Percentiles rank a stretch among this genome's conserved stretches.
These are phyloP conservation scores for Enteromius radiatus DNA, from an alignment of 2,797 vertebrate species.

Conservation along the genomic window DNA sequence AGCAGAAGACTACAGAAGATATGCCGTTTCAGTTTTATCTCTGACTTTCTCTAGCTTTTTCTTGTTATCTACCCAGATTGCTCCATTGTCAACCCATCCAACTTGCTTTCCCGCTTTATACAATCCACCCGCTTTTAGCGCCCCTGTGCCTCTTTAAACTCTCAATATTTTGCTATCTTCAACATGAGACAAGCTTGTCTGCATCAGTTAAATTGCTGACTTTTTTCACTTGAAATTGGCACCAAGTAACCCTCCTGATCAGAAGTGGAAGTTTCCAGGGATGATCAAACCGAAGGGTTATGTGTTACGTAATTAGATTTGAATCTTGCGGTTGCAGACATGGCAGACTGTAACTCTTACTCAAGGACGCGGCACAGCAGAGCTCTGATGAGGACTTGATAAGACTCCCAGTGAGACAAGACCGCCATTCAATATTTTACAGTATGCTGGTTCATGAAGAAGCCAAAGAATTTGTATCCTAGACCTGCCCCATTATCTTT, in stretches of 20 bases:
- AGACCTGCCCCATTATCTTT: background rate
- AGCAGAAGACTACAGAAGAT: constrained; percentile 26
- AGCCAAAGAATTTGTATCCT: constrained; percentile 2
- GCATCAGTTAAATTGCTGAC: background rate
- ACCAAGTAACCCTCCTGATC: background rate
- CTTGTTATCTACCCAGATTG: constrained; percentile 16
- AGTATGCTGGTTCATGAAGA: background rate
- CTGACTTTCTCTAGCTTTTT: constrained; percentile 6
- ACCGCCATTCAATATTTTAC: constrained; percentile 12
- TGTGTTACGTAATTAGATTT: constrained; percentile 2
- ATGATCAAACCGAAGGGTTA: constrained; percentile 5
- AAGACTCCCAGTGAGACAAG: background rate
- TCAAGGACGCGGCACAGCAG: background rate
- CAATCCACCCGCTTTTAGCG: constrained; percentile 45
- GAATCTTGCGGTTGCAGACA: constrained; percentile 11
- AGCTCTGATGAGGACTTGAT: constrained; percentile 10
- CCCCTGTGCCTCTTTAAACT: constrained; percentile 10
- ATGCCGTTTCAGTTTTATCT: constrained; percentile 16
- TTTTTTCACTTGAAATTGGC: background rate
- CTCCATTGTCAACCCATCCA: constrained; percentile 56
- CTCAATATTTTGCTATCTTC: constrained; percentile 8
- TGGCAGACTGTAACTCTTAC: constrained; percentile 7
- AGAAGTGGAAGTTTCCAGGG: constrained; percentile 19
- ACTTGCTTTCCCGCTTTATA: constrained; percentile 66
- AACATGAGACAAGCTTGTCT: background rate